phyloP scores from a whole-genome alignment of 2,888 invertebrate species.

The Ormyrus nitidulus region DNA sequence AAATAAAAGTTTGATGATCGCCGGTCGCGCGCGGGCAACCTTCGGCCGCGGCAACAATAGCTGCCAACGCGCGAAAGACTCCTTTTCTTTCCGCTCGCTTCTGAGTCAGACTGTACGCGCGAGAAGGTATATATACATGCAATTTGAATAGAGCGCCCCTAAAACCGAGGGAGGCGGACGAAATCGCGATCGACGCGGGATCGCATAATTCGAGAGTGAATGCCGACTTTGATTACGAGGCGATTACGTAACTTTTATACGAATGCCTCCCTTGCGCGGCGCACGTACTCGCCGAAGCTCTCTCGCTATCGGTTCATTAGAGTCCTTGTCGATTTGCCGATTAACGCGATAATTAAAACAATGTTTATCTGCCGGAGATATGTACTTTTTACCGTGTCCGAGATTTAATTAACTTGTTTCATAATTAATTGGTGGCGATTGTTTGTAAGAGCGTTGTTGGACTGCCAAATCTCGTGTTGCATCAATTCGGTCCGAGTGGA shows the following conservation, averaged over 20 bases:
- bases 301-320: too few species aligned
- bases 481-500: too few species aligned
- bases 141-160: background rate
- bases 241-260: too few species aligned
- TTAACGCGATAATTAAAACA: too few species aligned
- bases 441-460: conserved; percentile 25
- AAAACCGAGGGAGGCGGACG: background rate
- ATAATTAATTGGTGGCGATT: conserved; percentile 31
- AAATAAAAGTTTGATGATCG: too few species aligned
- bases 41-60: too few species aligned
- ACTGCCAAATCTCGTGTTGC: conserved; percentile 19
- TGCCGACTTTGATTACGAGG: too few species aligned
- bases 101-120: conserved; percentile 26
- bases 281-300: too few species aligned
- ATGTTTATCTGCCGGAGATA: too few species aligned
- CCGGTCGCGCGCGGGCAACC: too few species aligned
- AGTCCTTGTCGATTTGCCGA: too few species aligned
- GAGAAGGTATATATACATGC: background rate
- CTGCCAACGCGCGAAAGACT: conserved; percentile 10
- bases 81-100: conserved; percentile 15
- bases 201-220: background rate
- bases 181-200: background rate
- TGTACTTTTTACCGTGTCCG: background rate
- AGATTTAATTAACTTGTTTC: conserved; percentile 29
- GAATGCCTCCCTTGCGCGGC: too few species aligned